Evolutionary conservation across 1,140 invertebrate genomes (phyloP), one percentile per base, ranked within the genome.

Genomic region (Psilanteris sp.): DNA sequence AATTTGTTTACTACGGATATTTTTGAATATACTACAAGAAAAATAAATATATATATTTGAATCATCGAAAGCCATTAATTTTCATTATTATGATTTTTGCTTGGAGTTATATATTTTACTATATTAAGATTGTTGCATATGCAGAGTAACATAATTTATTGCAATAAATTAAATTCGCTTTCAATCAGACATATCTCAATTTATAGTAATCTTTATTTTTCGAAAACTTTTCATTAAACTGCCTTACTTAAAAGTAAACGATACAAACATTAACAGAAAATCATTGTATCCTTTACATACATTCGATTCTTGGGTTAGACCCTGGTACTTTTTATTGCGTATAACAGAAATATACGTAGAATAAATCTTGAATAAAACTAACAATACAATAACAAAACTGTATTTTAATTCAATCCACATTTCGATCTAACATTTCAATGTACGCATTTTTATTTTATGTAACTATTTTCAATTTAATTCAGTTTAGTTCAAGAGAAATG

Each of bases 191-290:
- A 71, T 74, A 67, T 70, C 39, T 77, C 74, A 79, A 75, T 71
- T 67, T 67, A 72, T 75, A 75, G 67, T 70, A 71, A 75, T 71
- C 72, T 67, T 78, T 78, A 77, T 78, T 75, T 78, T 70, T 77
- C 61, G 57, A 79, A 77, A 79, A 79, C 64, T 73, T 76, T 71
- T 77, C 67, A 66, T 77, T 71, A 71, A 55, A 72, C 34, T 77
- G 67, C 55, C 54, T 77, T 46, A 66, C 39, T 68, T 72, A 67
- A 77, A 62, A 41, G 34, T 77, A 70, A 76, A 68, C 64, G 73
- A 76, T 76, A 76, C 64, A 76, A 68, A 76, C 52, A 61, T 68
- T 66, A 76, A 77, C 74, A 76, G 39, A 76, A 66, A 70, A 62
- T 64, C 44, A 62, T 64, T 64, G 29, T 76, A 48, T 67, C 32